Base-by-base conservation (phyloP, 1,140 invertebrate genomes). In the Caenorhabditis inopinata region DNA sequence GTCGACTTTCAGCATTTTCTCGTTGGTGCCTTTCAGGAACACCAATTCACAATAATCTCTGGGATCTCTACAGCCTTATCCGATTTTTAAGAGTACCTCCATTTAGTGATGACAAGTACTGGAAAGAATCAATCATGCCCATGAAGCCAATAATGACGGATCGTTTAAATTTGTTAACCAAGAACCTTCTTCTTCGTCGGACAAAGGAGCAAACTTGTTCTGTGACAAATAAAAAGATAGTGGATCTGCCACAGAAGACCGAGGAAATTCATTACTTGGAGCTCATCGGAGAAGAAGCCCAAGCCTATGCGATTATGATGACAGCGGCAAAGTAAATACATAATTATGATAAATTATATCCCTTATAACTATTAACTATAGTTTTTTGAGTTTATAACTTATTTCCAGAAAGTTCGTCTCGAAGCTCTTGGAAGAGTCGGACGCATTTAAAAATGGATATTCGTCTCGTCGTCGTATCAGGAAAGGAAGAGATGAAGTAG, bases 21-120 rank as follows among this genome's bases (percentile, higher is more conserved):
- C 91, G 94, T 21, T 97, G 95, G 95, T 93, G 83, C 74, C 74
- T 98, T 0, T 96, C 95, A 7, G 96, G 96, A 12, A 98, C 96
- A 0, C 96, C 96, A 0, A 93, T 98, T 74, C 96, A 98, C 83
- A 98, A 98, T 88, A 93, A 95, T 88, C 93, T 95, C 86, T 87
- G 93, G 46, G 95, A 97, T 90, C 90, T 97, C 21, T 97, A 93
- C 90, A 93, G 95, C 0, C 89, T 97, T 21, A 87, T 97, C 0
- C 87, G 78, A 11, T 83, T 84, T 75, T 25, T 84, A 91, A 89
- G 91, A 92, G 79, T 93, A 91, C 91, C 92, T 92, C 88, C 90
- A 90, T 82, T 93, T 92, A 92, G 58, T 75, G 83, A 87, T 58
- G 78, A 84, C 23, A 88, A 89, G 82, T 86, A 90, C 18, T 91